These are phyloP conservation scores for Pristiophorus japonicus DNA, from an alignment of 2,113 vertebrate species.

Conservation along the genomic window DNA sequence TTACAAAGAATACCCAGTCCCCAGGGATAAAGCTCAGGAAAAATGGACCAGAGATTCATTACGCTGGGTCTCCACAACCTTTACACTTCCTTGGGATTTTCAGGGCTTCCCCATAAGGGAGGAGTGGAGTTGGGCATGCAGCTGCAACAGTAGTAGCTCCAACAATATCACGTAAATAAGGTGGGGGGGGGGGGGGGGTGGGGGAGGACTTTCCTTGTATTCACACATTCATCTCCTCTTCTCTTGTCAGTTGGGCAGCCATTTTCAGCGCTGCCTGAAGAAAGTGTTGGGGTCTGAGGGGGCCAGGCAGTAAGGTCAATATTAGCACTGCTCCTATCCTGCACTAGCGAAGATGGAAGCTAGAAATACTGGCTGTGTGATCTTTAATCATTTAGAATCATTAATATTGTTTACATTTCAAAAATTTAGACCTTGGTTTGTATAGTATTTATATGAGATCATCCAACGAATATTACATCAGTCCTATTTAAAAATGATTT, in stretches of 20 bases:
- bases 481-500: neutral
- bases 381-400: neutral
- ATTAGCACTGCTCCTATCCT: neutral
- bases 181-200: neutral
- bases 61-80: neutral
- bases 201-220: neutral
- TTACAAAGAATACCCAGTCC: neutral
- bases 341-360: no score
- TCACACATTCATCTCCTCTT: neutral
- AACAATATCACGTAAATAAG: neutral
- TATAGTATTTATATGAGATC: neutral
- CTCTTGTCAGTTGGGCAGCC: neutral
- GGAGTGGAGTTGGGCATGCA: neutral
- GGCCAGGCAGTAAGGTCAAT: neutral
- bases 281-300: neutral
- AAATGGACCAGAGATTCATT: neutral
- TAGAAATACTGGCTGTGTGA: no score
- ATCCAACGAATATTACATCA: neutral
- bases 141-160: neutral
- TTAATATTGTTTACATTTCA: neutral
- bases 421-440: neutral
- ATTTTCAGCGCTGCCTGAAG: neutral
- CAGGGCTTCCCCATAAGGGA: neutral
- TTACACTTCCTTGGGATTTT: neutral
- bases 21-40: neutral